Conservation (phyloP, 2,113 vertebrate species). For the Alosa alosa region DNA sequence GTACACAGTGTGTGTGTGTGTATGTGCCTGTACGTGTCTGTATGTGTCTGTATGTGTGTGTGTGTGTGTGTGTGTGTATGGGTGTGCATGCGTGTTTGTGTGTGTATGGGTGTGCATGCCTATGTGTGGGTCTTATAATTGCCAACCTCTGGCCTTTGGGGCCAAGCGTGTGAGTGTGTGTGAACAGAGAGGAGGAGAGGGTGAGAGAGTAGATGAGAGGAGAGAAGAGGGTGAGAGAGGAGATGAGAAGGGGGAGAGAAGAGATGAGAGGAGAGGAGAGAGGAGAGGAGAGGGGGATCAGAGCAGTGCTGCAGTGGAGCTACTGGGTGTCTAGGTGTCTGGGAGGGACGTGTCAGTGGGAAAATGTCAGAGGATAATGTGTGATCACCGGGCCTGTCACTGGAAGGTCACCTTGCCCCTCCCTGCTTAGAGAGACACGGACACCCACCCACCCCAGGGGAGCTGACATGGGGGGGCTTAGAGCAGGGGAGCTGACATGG, state of each 20-base stretch:
- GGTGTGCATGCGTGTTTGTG: too few relatives aligned
- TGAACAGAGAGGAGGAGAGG: neutral
- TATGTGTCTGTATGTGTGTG: neutral
- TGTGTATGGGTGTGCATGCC: too few relatives aligned
- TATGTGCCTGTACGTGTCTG: neutral
- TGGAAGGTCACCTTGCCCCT: slow-evolving; percentile 64
- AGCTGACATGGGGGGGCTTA: neutral
- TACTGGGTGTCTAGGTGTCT: slow-evolving; percentile 17
- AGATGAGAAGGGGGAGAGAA: too few relatives aligned
- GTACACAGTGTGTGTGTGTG: neutral
- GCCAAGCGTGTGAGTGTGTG: neutral
- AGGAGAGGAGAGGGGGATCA: slow-evolving; percentile 28
- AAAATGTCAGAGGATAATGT: slow-evolving; percentile 74
- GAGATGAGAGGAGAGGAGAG: too few relatives aligned
- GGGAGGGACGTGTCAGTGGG: slow-evolving; percentile 59
- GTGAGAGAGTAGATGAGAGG: neutral
- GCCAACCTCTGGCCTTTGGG: neutral
- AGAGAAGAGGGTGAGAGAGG: neutral
- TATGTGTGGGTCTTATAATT: neutral
- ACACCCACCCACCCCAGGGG: slow-evolving; percentile 35
- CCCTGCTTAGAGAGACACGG: neutral
- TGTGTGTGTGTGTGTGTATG: too few relatives aligned
- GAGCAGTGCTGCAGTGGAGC: slow-evolving; percentile 46
- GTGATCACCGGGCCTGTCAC: slow-evolving; percentile 63
- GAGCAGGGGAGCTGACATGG: neutral